phyloP scores from a whole-genome alignment of 2,113 vertebrate species.

The Alligator mississippiensis region DNA sequence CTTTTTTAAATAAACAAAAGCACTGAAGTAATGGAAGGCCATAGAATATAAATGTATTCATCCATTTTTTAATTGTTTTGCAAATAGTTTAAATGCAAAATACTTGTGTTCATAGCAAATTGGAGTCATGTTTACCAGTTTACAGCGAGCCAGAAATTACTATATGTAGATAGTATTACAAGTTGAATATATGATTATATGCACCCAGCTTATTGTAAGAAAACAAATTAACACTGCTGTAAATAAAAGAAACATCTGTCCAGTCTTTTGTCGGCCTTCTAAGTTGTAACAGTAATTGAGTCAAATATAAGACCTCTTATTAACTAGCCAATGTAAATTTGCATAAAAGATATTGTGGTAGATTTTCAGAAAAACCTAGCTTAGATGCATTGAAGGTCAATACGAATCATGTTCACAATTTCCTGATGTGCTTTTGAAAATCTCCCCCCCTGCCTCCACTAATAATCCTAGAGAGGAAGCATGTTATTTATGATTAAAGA shows the following conservation, averaged over 20 bases:
- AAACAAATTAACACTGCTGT: background rate
- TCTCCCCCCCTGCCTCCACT: background rate
- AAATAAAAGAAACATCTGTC: background rate
- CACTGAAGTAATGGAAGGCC: background rate
- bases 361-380: background rate
- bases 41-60: background rate
- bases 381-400: background rate
- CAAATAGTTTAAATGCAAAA: background rate
- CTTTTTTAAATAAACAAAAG: background rate
- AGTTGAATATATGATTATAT: background rate
- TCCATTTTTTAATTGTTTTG: background rate
- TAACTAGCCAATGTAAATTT: background rate
- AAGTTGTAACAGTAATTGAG: background rate
- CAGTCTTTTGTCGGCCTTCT: background rate
- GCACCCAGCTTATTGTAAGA: background rate
- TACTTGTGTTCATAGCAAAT: background rate
- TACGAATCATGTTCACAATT: background rate
- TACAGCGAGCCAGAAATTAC: background rate
- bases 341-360: background rate
- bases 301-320: background rate
- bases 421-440: background rate
- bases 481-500: background rate
- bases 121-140: background rate
- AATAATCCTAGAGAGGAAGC: background rate
- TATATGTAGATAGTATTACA: background rate